Base-by-base conservation (phyloP, 2,888 invertebrate genomes). In the Cyclophora punctaria region DNA sequence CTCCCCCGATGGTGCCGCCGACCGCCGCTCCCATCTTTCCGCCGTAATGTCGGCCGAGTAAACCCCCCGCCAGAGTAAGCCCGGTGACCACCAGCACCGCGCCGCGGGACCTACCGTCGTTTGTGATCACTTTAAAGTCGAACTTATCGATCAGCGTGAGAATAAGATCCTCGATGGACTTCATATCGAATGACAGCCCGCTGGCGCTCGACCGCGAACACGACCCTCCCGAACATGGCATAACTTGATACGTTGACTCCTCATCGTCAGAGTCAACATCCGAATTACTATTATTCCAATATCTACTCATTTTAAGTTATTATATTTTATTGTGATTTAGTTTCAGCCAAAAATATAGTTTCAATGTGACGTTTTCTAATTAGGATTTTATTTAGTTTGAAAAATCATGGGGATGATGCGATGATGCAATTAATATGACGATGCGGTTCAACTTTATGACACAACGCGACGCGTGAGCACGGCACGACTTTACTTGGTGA, bases 1-100 rank as follows among this genome's bases (percentile, higher is more conserved):
- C 83, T 0, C 87, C 87, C 0, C 87, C 87, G 4, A 86, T 72
- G 0, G 79, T 81, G 0, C 85, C 81, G 0, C 87, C 87, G 0
- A 86, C 67, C 0, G 78, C 78, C 0, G 83, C 85, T 0, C 87
- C 87, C 2, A 81, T 43, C 56, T 78, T 82, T 4, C 87, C 87
- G 6, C 83, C 87, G 56, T 78, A 83, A 59, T 83, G 82, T 5
- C 69, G 74, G 0, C 87, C 87, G 20, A 88, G 65, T n/a, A 87
- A 47, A 0, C 77, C 73, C 0, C 87, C 87, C 1, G 83, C 84
- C 6, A 87, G 34, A 0, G 83, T 70, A 5, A 87, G 55, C 0
- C 87, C 87, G 0, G 82, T 66, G 5, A 87, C 83, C 7, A 86
- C 67, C 40, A 80, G 35, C 43, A 80, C 5, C 2, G 84, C 85